Evolutionary conservation across 2,113 vertebrate genomes (phyloP).

Genomic region (Alethe diademata): DNA sequence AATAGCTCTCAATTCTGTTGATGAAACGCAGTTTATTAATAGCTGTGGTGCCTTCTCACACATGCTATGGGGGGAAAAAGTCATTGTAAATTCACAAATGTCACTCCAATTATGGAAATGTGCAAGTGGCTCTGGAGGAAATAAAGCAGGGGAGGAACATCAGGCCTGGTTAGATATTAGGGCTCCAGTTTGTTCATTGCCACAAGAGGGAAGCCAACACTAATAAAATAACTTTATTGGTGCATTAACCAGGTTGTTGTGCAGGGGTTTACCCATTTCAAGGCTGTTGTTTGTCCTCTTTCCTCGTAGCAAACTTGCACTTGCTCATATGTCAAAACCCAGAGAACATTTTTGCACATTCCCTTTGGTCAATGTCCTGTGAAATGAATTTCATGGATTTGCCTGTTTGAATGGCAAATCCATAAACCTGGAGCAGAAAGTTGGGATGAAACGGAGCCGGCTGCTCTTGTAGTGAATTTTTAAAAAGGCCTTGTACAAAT

Average conservation of each 20-base stretch:
- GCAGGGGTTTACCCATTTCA: background rate
- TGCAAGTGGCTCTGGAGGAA: background rate
- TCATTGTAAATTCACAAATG: background rate
- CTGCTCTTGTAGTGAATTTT: background rate
- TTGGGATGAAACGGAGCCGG: background rate
- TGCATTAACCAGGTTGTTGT: background rate
- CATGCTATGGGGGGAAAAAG: background rate
- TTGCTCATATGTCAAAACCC: background rate
- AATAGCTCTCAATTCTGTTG: conserved; percentile 5
- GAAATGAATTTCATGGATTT: conserved; percentile 39
- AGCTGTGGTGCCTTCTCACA: conserved; percentile 24
- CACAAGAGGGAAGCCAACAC: conserved; percentile 57
- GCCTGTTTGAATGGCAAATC: conserved; percentile 1
- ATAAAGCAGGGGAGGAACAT: background rate
- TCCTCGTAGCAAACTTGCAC: background rate
- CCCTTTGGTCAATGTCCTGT: conserved; percentile 24
- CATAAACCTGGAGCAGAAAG: background rate
- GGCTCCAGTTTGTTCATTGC: background rate
- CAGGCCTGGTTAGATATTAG: background rate
- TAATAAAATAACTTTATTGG: background rate
- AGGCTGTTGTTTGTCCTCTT: background rate
- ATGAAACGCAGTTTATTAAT: conserved; percentile 3
- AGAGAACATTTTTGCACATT: conserved; percentile 21
- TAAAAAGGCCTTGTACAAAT: background rate
- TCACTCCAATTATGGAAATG: background rate